Conservation (phyloP, 2,888 invertebrate species). For the Bibio marci region DNA sequence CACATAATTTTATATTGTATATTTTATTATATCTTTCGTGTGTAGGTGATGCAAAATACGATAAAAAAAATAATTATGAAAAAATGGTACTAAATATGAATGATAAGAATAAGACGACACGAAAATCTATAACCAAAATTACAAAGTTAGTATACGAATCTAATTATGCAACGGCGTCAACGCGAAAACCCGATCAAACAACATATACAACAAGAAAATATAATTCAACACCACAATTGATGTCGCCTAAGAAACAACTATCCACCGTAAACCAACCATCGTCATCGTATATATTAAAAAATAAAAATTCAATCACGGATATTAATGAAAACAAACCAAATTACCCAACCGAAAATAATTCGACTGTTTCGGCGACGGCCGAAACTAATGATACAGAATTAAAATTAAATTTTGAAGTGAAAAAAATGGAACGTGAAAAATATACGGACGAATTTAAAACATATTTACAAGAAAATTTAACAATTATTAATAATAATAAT, state of each 20-base stretch:
- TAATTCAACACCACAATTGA: not conserved
- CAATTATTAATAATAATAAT: not conserved
- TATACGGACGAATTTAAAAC: conserved; percentile 15
- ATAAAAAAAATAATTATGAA: too few species aligned
- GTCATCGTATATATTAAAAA: not conserved
- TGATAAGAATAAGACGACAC: not conserved
- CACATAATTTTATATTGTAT: too few species aligned
- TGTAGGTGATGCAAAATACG: too few species aligned
- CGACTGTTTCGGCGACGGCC: too few species aligned
- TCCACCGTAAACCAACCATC: not conserved
- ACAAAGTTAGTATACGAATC: conserved; percentile 2
- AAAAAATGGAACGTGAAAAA: conserved; percentile 14
- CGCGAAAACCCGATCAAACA: not conserved
- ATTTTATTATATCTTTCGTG: too few species aligned
- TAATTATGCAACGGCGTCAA: not conserved
- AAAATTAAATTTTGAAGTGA: conserved; percentile 12
- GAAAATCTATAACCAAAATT: not conserved
- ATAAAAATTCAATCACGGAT: not conserved
- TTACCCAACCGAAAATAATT: too few species aligned
- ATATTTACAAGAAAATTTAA: not conserved
- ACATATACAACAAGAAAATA: not conserved
- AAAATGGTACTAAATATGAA: too few species aligned
- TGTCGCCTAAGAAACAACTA: not conserved
- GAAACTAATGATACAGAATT: not conserved
- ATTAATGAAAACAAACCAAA: too few species aligned